A percentile compares a stretch with the other conserved stretches of the same genome.
Conservation (phyloP, 1,140 invertebrate genomes). For the Brachionus manjavacas region DNA sequence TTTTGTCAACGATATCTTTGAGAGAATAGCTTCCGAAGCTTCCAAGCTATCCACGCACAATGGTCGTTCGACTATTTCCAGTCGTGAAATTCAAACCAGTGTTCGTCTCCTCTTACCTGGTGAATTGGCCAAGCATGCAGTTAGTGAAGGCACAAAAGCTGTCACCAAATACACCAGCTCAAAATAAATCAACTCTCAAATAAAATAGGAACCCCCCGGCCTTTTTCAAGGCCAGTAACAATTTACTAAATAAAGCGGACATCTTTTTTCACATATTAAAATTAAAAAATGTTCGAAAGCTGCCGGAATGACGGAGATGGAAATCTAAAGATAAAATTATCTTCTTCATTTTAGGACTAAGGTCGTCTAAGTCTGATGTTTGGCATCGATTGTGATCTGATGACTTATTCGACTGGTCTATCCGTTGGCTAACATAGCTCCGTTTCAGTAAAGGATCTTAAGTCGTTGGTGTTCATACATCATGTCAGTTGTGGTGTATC, state of each 20-base stretch:
- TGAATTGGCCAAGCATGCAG: constrained; percentile 64
- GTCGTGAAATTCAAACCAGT: constrained; percentile 64
- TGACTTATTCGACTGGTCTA: too few species aligned
- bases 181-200: constrained; percentile 47
- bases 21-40: constrained; percentile 66
- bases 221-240: constrained; percentile 38
- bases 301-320: too few species aligned
- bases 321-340: too few species aligned
- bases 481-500: too few species aligned
- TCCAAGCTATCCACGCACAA: constrained; percentile 68
- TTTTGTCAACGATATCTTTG: constrained; percentile 67
- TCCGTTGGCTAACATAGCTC: too few species aligned
- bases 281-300: too few species aligned
- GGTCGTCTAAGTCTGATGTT: too few species aligned
- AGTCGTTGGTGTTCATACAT: too few species aligned
- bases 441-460: too few species aligned
- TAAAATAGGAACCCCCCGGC: not conserved
- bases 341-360: too few species aligned
- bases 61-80: constrained; percentile 64
- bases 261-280: too few species aligned
- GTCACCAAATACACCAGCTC: constrained; percentile 61
- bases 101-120: constrained; percentile 64
- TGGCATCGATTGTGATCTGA: too few species aligned
- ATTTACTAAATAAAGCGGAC: constrained; percentile 24
- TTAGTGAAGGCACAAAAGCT: constrained; percentile 63